phyloP scores from a whole-genome alignment of 2,113 vertebrate genomes.

The Colius striatus region DNA sequence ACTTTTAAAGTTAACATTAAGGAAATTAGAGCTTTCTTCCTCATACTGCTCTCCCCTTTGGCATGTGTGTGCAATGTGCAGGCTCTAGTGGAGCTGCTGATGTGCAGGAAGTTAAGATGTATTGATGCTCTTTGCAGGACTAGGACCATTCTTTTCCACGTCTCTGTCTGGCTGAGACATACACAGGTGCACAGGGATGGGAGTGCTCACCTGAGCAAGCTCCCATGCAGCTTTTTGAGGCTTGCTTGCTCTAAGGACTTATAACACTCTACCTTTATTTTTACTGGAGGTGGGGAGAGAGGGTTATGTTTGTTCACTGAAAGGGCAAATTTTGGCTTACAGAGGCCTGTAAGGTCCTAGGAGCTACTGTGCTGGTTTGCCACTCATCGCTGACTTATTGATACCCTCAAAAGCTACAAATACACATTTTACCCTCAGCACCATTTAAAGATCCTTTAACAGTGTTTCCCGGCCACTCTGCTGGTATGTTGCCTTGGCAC shows the following conservation, averaged over 20 bases:
- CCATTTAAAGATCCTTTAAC: neutral
- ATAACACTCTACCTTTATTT: neutral
- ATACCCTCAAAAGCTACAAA: neutral
- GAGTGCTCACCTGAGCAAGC: neutral
- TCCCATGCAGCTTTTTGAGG: fast-evolving
- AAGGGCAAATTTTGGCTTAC: neutral
- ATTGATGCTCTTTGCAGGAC: neutral
- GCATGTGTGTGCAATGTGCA: neutral
- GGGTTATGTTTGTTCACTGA: neutral
- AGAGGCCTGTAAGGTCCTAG: neutral
- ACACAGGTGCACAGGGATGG: neutral
- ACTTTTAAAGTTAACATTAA: neutral
- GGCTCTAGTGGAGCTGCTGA: neutral
- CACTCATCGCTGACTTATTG: neutral
- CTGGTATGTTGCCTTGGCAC: neutral
- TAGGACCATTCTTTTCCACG: fast-evolving
- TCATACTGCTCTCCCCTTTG: neutral
- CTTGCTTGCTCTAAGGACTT: neutral
- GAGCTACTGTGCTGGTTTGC: neutral
- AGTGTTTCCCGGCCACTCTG: neutral
- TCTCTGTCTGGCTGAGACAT: fast-evolving
- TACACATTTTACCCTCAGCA: neutral
- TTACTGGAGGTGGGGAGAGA: too few species aligned
- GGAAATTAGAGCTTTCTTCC: neutral
- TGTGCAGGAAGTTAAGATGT: fast-evolving